phyloP scores from a whole-genome alignment of 2,113 vertebrate species.

The Rhynchomys soricoides region DNA sequence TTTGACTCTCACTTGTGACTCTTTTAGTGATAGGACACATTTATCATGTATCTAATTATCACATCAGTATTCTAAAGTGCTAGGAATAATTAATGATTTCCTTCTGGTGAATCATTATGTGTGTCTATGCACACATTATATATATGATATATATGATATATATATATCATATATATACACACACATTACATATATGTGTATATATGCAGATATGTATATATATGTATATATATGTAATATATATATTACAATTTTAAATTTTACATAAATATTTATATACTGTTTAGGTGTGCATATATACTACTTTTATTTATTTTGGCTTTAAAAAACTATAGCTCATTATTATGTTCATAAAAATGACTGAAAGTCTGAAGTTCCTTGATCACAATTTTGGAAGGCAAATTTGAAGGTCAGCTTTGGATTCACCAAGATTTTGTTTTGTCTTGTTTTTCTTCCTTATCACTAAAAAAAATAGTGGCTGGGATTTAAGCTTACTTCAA shows the following conservation, averaged over 20 bases:
- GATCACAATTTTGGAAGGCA: background rate
- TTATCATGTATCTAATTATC: constrained; percentile 74
- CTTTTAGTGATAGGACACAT: fast-evolving
- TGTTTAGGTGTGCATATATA: background rate
- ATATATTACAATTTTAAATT: background rate
- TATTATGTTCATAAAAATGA: background rate
- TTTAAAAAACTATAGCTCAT: background rate
- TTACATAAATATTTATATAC: background rate
- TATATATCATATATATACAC: too few relatives aligned
- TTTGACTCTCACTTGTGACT: background rate
- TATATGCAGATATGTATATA: background rate
- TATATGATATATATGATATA: too few relatives aligned
- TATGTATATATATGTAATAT: background rate
- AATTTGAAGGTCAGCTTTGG: too few relatives aligned
- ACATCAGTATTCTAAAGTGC: constrained; percentile 62
- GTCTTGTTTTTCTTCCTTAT: background rate
- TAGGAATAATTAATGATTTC: constrained; percentile 78
- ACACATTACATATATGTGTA: too few relatives aligned
- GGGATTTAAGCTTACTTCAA: background rate
- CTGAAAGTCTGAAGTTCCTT: background rate
- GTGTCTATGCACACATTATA: too few relatives aligned
- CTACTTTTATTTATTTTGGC: background rate
- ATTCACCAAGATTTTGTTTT: background rate
- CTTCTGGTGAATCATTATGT: constrained; percentile 48
- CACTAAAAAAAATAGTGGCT: background rate